Percentiles rank a stretch among this genome's conserved stretches.
Conservation (phyloP, 2,888 invertebrate species). For the Incurvaria masculella region DNA sequence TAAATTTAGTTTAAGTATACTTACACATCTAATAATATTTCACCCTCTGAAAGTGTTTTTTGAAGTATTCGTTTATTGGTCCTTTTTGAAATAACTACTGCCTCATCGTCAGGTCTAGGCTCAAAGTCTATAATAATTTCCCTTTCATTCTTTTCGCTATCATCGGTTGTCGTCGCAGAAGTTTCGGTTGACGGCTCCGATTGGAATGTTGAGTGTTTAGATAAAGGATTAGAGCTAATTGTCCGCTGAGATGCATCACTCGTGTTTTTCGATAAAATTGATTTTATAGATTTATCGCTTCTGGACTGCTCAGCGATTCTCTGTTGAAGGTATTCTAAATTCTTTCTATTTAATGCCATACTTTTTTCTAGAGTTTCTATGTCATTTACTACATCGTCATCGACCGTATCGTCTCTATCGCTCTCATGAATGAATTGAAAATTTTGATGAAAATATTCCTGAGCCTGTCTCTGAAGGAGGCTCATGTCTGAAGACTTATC, state of each 20-base stretch:
- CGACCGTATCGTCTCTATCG: constrained; percentile 51
- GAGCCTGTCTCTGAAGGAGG: constrained; percentile 39
- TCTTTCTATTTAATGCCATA: constrained; percentile 49
- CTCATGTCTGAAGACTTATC: constrained; percentile 46
- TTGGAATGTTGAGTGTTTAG: constrained; percentile 51
- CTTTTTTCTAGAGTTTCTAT: constrained; percentile 52
- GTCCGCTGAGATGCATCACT: constrained; percentile 47
- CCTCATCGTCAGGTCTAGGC: constrained; percentile 65
- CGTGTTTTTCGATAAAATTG: constrained; percentile 45
- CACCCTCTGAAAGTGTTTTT: constrained; percentile 79
- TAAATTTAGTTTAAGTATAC: constrained; percentile 18
- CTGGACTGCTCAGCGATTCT: constrained; percentile 51
- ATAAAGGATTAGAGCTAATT: constrained; percentile 39
- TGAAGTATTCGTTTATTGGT: constrained; percentile 55
- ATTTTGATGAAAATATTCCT: constrained; percentile 53
- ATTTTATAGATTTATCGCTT: constrained; percentile 36
- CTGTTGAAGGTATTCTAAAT: constrained; percentile 50
- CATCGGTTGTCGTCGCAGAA: constrained; percentile 49
- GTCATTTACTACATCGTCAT: constrained; percentile 29
- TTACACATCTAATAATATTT: constrained; percentile 64
- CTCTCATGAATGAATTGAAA: constrained; percentile 54
- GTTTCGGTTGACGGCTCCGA: constrained; percentile 54
- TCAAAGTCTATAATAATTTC: constrained; percentile 89
- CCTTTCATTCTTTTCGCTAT: constrained; percentile 63
- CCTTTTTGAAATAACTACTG: constrained; percentile 61